Base-by-base conservation (phyloP, 1,140 invertebrate genomes). In the Zaprionus gabonicus region DNA sequence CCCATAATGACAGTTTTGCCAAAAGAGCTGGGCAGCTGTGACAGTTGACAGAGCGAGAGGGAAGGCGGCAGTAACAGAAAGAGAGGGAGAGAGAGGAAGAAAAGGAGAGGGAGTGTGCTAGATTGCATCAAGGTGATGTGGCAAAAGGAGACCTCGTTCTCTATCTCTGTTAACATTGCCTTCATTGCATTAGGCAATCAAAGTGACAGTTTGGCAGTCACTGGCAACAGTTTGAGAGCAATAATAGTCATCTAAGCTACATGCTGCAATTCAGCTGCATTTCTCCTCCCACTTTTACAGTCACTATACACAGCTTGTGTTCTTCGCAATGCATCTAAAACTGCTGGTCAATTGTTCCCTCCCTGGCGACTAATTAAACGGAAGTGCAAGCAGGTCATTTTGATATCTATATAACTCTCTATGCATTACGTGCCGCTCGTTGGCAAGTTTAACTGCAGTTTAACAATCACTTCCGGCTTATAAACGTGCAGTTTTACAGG, bases 1-100 rank as follows among this genome's bases (percentile, higher is more conserved):
- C 81, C 85, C 84, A 87, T 87, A 87, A 87, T 87, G 84, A 87
- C 84, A 87, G 84, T 87, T 87, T 84, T 72, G 71, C 78, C 15
- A 74, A 78, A 78, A 78, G 81, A 76, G 74, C 68, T 86, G 76
- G 55, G 80, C 76, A 87, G 77, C 84, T 83, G 81, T 88, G 83
- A 83, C 84, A 87, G 71, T 73, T 73, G 81, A 56, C 57, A 57
- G 56, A 28, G 41, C 12, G 25, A 38, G 41, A 53, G 38, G 27
- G 38, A 56, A n/a, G 31, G 46, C 12, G 12, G 55, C 9, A 58
- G 20, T 60, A 49, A 27, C 41, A 63, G 62, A 69, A 44, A 51
- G 31, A n/a, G 4, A 20, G 58, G 28, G 36, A 3, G 58, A n/a
- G 13, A 27, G 58, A 31, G 27, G 4, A 41, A n/a, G 25, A 44